Evolutionary conservation across 2,113 vertebrate genomes (phyloP).

Genomic region (Chamaetylas fuelleborni): DNA sequence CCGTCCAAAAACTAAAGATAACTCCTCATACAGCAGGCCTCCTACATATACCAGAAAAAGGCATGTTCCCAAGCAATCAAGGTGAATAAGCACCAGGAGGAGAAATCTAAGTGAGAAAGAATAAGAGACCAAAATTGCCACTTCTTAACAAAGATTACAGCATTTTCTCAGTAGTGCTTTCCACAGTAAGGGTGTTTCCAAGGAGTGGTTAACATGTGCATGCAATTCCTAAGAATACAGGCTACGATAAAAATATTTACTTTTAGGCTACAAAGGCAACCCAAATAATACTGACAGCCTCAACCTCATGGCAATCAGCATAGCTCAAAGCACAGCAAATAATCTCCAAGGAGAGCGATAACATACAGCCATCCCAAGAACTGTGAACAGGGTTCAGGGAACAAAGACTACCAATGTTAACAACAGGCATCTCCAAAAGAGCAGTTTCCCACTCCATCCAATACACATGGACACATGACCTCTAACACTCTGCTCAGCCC

Average conservation of each 20-base stretch:
- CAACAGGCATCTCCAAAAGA: neutral
- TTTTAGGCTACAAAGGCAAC: neutral
- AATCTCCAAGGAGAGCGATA: neutral
- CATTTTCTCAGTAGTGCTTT: neutral
- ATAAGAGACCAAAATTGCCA: neutral
- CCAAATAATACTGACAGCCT: conserved; percentile 8
- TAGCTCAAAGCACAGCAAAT: neutral
- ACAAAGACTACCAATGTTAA: neutral
- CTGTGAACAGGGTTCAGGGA: neutral
- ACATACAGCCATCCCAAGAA: neutral
- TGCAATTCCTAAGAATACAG: neutral
- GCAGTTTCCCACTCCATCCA: neutral
- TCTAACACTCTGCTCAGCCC: neutral
- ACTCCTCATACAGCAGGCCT: neutral
- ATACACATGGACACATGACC: neutral
- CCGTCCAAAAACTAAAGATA: neutral
- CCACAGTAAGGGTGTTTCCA: neutral
- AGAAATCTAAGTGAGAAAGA: neutral
- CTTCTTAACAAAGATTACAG: neutral
- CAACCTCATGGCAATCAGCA: neutral
- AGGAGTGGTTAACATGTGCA: neutral
- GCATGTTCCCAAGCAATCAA: neutral
- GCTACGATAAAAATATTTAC: neutral
- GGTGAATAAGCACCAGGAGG: neutral
- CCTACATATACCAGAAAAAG: neutral